Conservation (phyloP, 2,113 vertebrate genomes). For the Elephas maximus region DNA sequence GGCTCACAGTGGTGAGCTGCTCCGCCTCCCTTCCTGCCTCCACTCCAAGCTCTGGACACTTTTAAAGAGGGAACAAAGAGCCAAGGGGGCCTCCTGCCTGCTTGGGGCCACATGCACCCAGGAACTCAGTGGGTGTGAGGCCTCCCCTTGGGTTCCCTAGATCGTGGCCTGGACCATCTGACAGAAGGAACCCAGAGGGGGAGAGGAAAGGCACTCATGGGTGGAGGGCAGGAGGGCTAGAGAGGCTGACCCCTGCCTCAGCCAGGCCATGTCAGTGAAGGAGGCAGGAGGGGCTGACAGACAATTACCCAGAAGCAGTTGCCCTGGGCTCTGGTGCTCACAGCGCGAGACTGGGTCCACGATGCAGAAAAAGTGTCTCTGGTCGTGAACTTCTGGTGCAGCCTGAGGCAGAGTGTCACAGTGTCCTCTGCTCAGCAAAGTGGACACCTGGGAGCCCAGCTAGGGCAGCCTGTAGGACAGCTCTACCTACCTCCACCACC, state of each 20-base stretch:
- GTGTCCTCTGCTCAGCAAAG: not conserved
- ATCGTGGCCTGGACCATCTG: not conserved
- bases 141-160: not conserved
- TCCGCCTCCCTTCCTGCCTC: not conserved
- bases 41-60: not conserved
- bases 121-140: not conserved
- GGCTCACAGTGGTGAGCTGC: not conserved
- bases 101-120: not conserved
- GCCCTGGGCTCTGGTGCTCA: not conserved
- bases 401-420: not conserved
- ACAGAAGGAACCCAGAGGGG: not conserved
- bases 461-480: not conserved
- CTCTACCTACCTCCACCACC: not conserved
- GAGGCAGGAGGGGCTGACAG: not conserved
- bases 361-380: not conserved
- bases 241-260: not conserved
- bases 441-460: not conserved
- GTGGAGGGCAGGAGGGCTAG: not conserved
- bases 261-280: not conserved
- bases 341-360: not conserved
- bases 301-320: not conserved
- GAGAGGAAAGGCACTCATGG: not conserved
- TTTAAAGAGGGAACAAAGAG: fast-evolving
- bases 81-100: not conserved
- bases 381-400: not conserved